Base-by-base conservation (phyloP, 2,113 vertebrate genomes). In the Vidua chalybeata region DNA sequence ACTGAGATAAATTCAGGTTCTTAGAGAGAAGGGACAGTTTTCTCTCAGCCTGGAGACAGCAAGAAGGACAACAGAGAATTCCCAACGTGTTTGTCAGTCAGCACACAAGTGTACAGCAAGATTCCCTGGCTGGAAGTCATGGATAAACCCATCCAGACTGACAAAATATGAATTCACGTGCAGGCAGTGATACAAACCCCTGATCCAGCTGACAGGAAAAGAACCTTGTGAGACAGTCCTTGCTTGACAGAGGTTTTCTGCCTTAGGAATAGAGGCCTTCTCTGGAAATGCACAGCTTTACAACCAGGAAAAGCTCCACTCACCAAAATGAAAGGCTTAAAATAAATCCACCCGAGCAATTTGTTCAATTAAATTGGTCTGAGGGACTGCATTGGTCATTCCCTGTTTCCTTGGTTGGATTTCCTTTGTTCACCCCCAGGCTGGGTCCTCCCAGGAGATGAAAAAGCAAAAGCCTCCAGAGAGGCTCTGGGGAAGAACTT, bases 41-140 rank as follows among this genome's bases (percentile, higher is more conserved):
- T 81, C 23, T 94, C 90, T 87, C 94, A 84, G 86, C 80, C 92
- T 93, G 68, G 87, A 89, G 91, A 89, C 87, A 69, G 83, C 63
- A 58, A 76, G 79, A 80, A 84, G 93, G 93, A 95, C 80, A 96
- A 72, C 84, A 72, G 18, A 62, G 93, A 72, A 84, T 52, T 26
- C 43, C 33, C 59, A 46, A 43, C 7, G 8, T 6, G 45, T 78
- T 79, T 94, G 73, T 82, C 87, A 61, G 77, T 43, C 91, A 84
- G 89, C 89, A 72, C 89, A 84, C n/a, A 82, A 92, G 86, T 63
- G 93, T 48, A 11, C 92, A 94, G 54, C 58, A 51, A 64, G 56
- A 94, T 67, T 93, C 81, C 76, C 74, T 87, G 91, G 93, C 95
- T 93, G 48, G 39, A 33, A 91, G 67, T 85, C 10, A 1, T 4